phyloP scores from a whole-genome alignment of 2,113 vertebrate species.

The Mesitornis unicolor region DNA sequence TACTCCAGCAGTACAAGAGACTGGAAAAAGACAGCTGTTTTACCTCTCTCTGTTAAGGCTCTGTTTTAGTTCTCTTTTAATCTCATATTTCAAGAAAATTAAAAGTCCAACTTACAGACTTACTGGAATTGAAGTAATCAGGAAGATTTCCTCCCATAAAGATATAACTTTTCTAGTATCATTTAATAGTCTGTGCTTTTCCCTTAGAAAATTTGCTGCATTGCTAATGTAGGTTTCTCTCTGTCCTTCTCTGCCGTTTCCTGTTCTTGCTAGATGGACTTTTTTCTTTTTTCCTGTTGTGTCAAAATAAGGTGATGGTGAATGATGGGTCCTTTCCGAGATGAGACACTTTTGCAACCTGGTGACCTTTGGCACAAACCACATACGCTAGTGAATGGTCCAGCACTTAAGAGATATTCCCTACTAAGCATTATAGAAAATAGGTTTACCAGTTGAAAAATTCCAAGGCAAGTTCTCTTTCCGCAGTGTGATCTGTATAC shows the following conservation, averaged over 20 bases:
- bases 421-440: conserved; percentile 70
- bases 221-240: conserved; percentile 38
- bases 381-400: conserved; percentile 62
- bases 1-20: neutral
- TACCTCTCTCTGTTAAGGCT: neutral
- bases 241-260: neutral
- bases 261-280: conserved; percentile 43
- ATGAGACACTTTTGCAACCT: conserved; percentile 64
- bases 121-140: conserved; percentile 9
- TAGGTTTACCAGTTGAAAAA: conserved; percentile 64
- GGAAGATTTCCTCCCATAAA: conserved; percentile 25
- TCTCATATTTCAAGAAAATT: neutral
- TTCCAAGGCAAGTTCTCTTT: conserved; percentile 65
- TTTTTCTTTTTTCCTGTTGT: conserved; percentile 55
- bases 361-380: conserved; percentile 71
- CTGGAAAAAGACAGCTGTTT: neutral
- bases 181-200: conserved; percentile 56
- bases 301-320: conserved; percentile 67
- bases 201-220: conserved; percentile 41
- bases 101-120: neutral
- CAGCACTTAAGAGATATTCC: conserved; percentile 69
- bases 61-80: conserved; percentile 43
- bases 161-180: conserved; percentile 30
- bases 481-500: conserved; percentile 11
- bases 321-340: conserved; percentile 62